Conservation (phyloP, 2,113 vertebrate species). For the Chaetops frenatus region DNA sequence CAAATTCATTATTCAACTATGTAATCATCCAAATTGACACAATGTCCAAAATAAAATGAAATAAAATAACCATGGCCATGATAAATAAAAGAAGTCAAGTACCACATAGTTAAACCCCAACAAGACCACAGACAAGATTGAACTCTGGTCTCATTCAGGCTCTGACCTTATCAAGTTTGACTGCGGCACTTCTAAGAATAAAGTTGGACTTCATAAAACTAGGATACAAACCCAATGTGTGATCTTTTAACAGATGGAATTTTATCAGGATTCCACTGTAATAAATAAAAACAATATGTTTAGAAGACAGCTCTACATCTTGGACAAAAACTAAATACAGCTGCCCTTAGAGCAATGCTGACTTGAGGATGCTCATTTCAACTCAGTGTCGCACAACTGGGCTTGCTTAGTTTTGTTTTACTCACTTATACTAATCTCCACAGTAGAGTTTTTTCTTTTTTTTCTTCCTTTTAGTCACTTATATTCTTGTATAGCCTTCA, state of each 20-base stretch:
- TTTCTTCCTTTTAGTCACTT: background rate
- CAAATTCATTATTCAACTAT: background rate
- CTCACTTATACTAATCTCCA: background rate
- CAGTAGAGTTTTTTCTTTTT: background rate
- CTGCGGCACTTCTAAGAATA: conserved; percentile 35
- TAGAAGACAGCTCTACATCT: conserved; percentile 38
- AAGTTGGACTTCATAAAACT: conserved; percentile 53
- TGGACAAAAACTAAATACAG: conserved; percentile 44
- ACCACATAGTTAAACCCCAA: conserved; percentile 30
- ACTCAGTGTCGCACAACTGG: background rate
- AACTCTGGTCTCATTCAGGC: conserved; percentile 34
- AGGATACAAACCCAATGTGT: conserved; percentile 53
- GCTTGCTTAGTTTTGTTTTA: conserved; percentile 6
- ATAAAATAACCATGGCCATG: conserved; percentile 42
- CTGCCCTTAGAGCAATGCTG: conserved; percentile 25
- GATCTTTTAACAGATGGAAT: conserved; percentile 58
- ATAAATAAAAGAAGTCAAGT: conserved; percentile 32
- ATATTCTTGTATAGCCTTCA: background rate
- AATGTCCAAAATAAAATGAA: conserved; percentile 41
- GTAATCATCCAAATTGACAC: conserved; percentile 34
- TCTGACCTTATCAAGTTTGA: conserved; percentile 54
- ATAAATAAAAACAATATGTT: conserved; percentile 55
- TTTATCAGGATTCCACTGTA: conserved; percentile 40
- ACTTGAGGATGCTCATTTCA: background rate
- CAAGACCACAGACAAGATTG: conserved; percentile 24